Percentiles rank a stretch among this genome's conserved stretches.
These are phyloP conservation scores for Portunus trituberculatus DNA, from an alignment of 1,140 invertebrate species.

Conservation along the genomic window DNA sequence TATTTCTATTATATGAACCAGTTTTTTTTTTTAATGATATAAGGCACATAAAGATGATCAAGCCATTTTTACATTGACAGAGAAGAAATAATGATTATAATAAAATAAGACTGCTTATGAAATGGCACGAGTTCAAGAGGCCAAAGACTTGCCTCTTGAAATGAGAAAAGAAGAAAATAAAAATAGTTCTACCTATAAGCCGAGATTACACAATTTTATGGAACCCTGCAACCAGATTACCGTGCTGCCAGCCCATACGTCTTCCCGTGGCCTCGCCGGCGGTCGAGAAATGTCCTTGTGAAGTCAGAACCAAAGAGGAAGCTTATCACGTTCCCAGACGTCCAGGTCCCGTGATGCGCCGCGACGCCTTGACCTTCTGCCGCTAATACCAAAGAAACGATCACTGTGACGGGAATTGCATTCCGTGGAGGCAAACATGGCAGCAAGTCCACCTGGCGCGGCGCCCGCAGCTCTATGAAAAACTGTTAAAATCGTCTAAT, in stretches of 20 bases:
- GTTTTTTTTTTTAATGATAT: no score
- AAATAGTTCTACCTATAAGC: neutral
- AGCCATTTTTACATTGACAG: no score
- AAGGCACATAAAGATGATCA: no score
- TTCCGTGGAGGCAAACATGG: neutral
- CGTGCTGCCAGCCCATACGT: neutral
- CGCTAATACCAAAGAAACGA: neutral
- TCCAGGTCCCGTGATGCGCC: neutral
- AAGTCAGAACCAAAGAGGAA: neutral
- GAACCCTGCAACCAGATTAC: neutral
- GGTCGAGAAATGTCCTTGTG: neutral
- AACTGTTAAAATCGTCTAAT: neutral
- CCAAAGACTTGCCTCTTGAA: neutral
- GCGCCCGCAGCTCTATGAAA: neutral
- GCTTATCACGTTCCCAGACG: neutral
- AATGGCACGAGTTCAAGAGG: neutral
- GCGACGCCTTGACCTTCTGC: neutral
- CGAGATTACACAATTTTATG: neutral
- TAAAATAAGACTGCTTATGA: neutral
- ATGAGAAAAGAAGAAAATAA: neutral
- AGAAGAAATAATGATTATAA: no score
- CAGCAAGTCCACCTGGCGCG: neutral
- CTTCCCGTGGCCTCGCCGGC: neutral
- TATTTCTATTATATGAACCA: no score
- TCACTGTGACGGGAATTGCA: no score